Base-by-base conservation (phyloP, 2,797 vertebrate genomes). In the Chelon auratus region DNA sequence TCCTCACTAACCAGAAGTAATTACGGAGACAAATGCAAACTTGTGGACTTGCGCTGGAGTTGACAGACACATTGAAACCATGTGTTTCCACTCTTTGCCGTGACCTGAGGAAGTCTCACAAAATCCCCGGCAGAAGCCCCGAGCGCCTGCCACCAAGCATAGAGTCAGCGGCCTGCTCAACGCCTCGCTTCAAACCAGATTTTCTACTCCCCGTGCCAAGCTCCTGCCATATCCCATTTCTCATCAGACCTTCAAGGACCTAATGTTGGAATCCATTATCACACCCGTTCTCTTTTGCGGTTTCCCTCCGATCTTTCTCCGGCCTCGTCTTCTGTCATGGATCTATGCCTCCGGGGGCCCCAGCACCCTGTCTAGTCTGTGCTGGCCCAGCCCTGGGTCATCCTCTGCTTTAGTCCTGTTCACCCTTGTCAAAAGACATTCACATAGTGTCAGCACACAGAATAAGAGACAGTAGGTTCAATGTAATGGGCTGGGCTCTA, bases 211-310 rank as follows among this genome's bases (percentile, higher is more conserved):
- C 64, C 13, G 12, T 77, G 88, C 90, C 91, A 89, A 91, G 61
- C 80, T 58, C 71, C 87, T 89, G 93, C 89, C 92, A 90, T 64
- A 80, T 91, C 81, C 57, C 74, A 85, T 92, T 92, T 86, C 81
- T 89, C 73, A 66, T 81, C 72, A 59, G 75, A 71, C 72, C 78
- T 73, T 90, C 83, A 93, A 78, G 75, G 81, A 81, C 73, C 76
- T 81, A 87, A 92, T 90, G 86, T 90, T 82, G 83, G 83, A 91
- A 91, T 92, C 85, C 79, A 90, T 92, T 89, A 87, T 87, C 84
- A 79, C 90, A 84, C 80, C 65, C 53, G 9, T 30, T 22, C 68
- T 71, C 66, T 74, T 33, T 51, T 59, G 65, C 54, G 30, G 80
- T 75, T 83, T 77, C 61, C 1, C 77, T 78, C 72, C 57, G 64